Evolutionary conservation across 2,113 vertebrate genomes (phyloP).

Genomic region (Podarcis muralis): DNA sequence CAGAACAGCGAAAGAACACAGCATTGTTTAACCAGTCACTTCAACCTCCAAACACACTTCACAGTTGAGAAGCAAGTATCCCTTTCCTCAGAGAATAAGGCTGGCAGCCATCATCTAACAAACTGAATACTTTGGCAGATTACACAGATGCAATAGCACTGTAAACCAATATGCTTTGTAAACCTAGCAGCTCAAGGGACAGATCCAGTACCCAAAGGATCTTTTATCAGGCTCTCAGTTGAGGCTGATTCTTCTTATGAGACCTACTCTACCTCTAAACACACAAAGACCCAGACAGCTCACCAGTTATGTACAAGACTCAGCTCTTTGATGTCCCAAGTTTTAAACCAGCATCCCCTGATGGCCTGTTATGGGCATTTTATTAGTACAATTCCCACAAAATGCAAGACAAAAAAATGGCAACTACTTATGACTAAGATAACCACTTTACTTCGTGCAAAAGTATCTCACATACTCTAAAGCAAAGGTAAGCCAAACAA

Average conservation of each 20-base stretch:
- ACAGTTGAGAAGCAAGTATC: neutral
- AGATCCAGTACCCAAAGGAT: neutral
- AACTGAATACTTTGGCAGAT: neutral
- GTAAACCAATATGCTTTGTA: neutral
- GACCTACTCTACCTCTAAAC: neutral
- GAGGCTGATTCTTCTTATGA: neutral
- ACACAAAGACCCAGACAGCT: neutral
- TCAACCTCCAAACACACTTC: neutral
- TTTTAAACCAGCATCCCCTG: neutral
- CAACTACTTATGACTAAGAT: neutral
- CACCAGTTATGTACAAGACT: neutral
- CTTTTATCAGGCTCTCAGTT: neutral
- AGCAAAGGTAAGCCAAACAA: neutral
- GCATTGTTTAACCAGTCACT: neutral
- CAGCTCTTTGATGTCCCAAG: too few species aligned
- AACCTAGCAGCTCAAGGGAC: neutral
- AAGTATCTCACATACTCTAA: neutral
- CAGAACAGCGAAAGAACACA: neutral
- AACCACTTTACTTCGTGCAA: neutral
- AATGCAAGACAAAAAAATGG: neutral
- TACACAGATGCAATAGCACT: neutral
- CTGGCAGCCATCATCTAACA: neutral
- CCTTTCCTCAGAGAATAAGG: neutral
- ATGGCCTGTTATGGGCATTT: too few species aligned
- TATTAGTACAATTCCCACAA: neutral